A percentile compares a stretch with the other conserved stretches of the same genome.
Conservation (phyloP, 2,888 invertebrate genomes). For the Hypena proboscidalis region DNA sequence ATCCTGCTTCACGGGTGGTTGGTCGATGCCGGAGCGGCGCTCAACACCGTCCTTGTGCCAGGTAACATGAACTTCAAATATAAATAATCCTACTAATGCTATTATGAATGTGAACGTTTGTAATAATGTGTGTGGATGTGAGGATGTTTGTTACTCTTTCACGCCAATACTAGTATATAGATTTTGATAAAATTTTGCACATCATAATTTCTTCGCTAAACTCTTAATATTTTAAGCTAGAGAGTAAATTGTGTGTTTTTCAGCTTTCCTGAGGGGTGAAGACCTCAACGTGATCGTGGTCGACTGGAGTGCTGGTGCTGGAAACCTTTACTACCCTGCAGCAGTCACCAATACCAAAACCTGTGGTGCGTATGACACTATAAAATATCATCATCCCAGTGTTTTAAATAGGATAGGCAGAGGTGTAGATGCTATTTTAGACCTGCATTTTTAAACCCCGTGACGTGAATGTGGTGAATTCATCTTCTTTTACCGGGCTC, state of each 20-base stretch:
- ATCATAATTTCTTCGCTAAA: too few species aligned
- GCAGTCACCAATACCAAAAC: slow-evolving; percentile 21
- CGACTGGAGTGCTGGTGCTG: slow-evolving; percentile 35
- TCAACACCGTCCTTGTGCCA: slow-evolving; percentile 24
- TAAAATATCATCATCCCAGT: too few species aligned
- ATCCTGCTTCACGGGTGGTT: slow-evolving; percentile 31
- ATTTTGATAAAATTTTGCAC: too few species aligned
- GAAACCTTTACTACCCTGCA: slow-evolving; percentile 7
- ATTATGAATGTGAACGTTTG: background rate
- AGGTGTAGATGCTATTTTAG: too few species aligned
- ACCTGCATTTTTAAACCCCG: too few species aligned
- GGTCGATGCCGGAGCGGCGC: slow-evolving; percentile 15
- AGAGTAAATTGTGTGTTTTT: background rate
- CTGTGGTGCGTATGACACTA: slow-evolving; percentile 21
- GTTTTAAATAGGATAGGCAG: too few species aligned
- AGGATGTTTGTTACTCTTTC: too few species aligned
- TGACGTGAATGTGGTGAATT: too few species aligned
- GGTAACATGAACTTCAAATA: slow-evolving; percentile 14
- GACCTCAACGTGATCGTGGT: slow-evolving; percentile 33
- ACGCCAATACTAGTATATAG: too few species aligned
- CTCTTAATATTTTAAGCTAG: background rate
- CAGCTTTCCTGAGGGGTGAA: slow-evolving; percentile 28
- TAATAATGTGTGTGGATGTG: too few species aligned
- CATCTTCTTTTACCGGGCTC: too few species aligned
- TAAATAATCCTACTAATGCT: background rate